Base-by-base conservation (phyloP, 2,113 vertebrate species). In the Polypterus bichir region DNA sequence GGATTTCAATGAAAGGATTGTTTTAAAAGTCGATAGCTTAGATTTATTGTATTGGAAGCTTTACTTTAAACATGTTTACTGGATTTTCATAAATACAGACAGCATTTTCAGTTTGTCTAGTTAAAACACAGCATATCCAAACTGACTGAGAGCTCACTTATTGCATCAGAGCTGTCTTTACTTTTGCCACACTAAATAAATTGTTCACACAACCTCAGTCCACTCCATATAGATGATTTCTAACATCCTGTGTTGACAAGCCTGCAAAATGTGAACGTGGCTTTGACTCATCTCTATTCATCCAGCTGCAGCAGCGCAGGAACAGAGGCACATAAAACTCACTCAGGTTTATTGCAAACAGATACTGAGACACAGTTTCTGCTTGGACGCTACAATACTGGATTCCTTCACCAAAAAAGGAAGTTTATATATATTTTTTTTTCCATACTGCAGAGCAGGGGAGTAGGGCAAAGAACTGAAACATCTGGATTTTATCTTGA, bases 331-430 rank as follows among this genome's bases (percentile, higher is more conserved):
- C 10, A 55, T 55, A 55, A 55, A 55, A 55, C 54, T 11, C 68
- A 60, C 65, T 61, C 53, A 49, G 65, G 71, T 74, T 69, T 61
- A 71, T 65, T 74, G 66, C 73, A 74, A 77, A 75, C 76, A 78
- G 69, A 70, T 74, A 67, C 75, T 69, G 62, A 82, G 79, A 85
- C 77, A 73, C 72, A 54, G 4, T 4, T 46, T 48, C 49, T 3
- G 67, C 74, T 74, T 74, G 66, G 64, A 71, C 62, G 49, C 80
- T 66, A 77, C 74, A 62, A 80, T 85, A 85, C 83, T 81, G 83
- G 80, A 80, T 82, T 87, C 89, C 92, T 92, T 97, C 86, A 88
- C 95, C 93, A 97, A 96, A 98, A 97, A 98, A 98, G 95, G 95
- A 91, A 94, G 95, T 89, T 88, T 86, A 90, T 89, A 89, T 87